Percentiles rank a stretch among this genome's conserved stretches.
Conservation (phyloP, 2,888 invertebrate genomes). For the Yponomeuta evonymella region DNA sequence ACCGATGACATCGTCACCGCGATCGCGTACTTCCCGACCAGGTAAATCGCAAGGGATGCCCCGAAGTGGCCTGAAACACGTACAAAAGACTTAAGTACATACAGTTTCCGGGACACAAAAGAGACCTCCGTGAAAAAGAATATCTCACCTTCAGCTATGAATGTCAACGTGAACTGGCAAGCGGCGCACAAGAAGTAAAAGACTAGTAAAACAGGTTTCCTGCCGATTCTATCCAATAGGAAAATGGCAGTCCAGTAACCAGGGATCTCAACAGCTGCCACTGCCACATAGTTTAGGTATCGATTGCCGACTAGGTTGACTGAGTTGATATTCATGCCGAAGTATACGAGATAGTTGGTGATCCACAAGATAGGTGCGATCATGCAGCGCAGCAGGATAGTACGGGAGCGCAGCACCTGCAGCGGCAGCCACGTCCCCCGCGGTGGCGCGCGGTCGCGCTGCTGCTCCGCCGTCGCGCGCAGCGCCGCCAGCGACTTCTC, state of each 20-base stretch:
- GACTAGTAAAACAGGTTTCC: conserved; percentile 73
- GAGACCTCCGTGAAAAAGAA: too few relatives aligned
- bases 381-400: conserved; percentile 34
- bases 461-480: conserved; percentile 34
- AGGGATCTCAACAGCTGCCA: conserved; percentile 80
- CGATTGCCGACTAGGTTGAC: conserved; percentile 79
- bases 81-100: too few relatives aligned
- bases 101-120: too few relatives aligned
- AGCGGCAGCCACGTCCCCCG: conserved; percentile 46
- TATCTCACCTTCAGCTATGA: conserved; percentile 70
- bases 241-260: conserved; percentile 78
- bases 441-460: conserved; percentile 29
- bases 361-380: conserved; percentile 78
- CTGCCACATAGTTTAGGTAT: conserved; percentile 79
- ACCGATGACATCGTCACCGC: conserved; percentile 79
- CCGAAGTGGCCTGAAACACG: not conserved
- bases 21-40: conserved; percentile 80
- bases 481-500: conserved; percentile 42
- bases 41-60: conserved; percentile 68
- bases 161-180: conserved; percentile 78
- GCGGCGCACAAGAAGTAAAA: conserved; percentile 78
- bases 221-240: conserved; percentile 76
- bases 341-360: conserved; percentile 79
- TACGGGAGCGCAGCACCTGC: not conserved
- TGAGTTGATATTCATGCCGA: conserved; percentile 80